These are phyloP conservation scores for Euzetes globulus DNA, from an alignment of 2,888 invertebrate genomes.

Conservation along the genomic window DNA sequence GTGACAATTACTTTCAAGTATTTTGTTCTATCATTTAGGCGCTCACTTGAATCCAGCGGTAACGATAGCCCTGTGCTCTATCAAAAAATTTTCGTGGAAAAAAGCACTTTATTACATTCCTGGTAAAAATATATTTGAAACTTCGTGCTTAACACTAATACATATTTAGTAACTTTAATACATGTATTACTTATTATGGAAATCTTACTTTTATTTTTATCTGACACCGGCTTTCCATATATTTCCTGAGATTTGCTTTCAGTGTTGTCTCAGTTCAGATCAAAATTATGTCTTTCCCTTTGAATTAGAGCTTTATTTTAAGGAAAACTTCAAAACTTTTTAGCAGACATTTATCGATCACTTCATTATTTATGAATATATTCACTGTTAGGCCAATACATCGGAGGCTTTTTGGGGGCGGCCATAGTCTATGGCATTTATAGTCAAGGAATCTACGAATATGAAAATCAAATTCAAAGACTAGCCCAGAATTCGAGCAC, in stretches of 20 bases:
- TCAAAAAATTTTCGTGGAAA: slow-evolving; percentile 34
- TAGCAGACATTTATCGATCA: too few relatives aligned
- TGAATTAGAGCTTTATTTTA: background rate
- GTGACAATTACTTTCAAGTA: background rate
- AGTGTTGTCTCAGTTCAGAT: too few relatives aligned
- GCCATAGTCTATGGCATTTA: slow-evolving; percentile 38
- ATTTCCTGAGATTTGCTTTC: too few relatives aligned
- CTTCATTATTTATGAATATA: background rate
- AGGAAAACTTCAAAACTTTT: background rate
- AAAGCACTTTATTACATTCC: slow-evolving; percentile 24
- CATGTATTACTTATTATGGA: too few relatives aligned
- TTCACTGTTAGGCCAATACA: slow-evolving; percentile 30
- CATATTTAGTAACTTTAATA: too few relatives aligned
- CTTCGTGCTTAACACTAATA: background rate
- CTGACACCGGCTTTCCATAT: too few relatives aligned
- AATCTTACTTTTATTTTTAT: too few relatives aligned
- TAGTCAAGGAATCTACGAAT: slow-evolving; percentile 44
- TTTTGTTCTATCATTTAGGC: slow-evolving; percentile 27
- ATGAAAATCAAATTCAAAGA: slow-evolving; percentile 45
- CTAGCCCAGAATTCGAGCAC: slow-evolving; percentile 44
- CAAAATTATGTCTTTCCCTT: background rate
- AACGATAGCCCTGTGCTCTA: slow-evolving; percentile 31
- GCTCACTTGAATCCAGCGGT: slow-evolving; percentile 38
- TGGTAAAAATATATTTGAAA: background rate
- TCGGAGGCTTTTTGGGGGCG: slow-evolving; percentile 33